Percentiles rank a stretch among this genome's conserved stretches.
Evolutionary conservation across 1,140 invertebrate species (phyloP).

Genomic region (Ips typographus): DNA sequence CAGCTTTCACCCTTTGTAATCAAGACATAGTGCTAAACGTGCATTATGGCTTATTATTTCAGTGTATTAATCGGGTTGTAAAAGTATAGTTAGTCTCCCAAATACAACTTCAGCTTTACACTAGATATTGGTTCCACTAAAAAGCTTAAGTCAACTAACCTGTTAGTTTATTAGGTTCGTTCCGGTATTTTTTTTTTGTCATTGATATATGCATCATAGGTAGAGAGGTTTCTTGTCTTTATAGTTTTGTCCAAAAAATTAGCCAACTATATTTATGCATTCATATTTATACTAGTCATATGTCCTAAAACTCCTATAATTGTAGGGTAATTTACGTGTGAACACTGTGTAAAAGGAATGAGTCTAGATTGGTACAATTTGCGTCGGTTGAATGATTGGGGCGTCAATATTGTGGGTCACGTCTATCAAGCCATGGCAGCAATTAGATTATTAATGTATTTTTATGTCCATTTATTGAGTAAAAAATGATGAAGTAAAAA

Average conservation of each 20-base stretch:
- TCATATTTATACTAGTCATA: constrained; percentile 44
- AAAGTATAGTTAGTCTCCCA: too few relatives aligned
- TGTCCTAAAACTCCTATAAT: constrained; percentile 40
- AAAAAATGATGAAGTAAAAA: neutral
- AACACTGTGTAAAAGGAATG: constrained; percentile 39
- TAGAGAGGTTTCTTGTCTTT: constrained; percentile 50
- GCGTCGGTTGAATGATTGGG: constrained; percentile 36
- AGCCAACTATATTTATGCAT: constrained; percentile 44
- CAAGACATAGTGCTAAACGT: too few relatives aligned
- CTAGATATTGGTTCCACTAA: too few relatives aligned
- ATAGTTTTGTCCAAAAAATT: constrained; percentile 34
- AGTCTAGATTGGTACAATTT: constrained; percentile 33
- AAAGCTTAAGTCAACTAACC: too few relatives aligned
- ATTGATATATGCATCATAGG: constrained; percentile 3
- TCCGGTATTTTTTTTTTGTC: too few relatives aligned
- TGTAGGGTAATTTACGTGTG: constrained; percentile 31
- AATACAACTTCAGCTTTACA: too few relatives aligned
- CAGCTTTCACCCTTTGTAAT: too few relatives aligned
- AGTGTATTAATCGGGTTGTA: too few relatives aligned
- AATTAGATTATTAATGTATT: constrained; percentile 5
- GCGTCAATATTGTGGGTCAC: constrained; percentile 50
- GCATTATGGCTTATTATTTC: too few relatives aligned
- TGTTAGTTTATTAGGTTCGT: too few relatives aligned
- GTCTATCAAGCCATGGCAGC: constrained; percentile 49
- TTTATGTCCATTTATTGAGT: constrained; percentile 6